Percentiles rank a stretch among this genome's conserved stretches.
phyloP scores from a whole-genome alignment of 2,113 vertebrate genomes.

The Saguinus imperator region DNA sequence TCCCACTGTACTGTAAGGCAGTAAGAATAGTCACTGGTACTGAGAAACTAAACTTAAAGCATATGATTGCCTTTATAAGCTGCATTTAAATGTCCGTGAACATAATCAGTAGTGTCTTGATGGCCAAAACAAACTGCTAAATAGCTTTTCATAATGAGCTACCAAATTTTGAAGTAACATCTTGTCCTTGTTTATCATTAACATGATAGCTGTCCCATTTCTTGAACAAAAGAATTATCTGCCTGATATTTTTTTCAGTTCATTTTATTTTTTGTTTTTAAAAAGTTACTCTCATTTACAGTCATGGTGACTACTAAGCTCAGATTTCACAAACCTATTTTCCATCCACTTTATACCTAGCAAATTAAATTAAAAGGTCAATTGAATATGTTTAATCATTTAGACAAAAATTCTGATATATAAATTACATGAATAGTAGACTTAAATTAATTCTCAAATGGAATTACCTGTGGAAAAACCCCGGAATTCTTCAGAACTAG shows the following conservation, averaged over 20 bases:
- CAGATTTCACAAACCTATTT: neutral
- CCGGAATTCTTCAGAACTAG: neutral
- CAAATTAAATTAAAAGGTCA: neutral
- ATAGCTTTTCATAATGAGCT: neutral
- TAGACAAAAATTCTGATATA: neutral
- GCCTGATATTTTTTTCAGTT: neutral
- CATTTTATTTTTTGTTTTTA: neutral
- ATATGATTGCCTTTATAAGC: neutral
- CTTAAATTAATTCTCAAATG: neutral
- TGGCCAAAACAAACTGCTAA: neutral
- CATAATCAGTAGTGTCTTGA: neutral
- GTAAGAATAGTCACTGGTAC: accelerated
- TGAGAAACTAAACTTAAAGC: neutral
- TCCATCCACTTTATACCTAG: neutral
- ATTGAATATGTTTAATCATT: neutral
- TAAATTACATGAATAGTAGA: neutral
- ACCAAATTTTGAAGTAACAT: neutral
- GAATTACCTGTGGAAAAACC: neutral
- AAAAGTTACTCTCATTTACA: neutral
- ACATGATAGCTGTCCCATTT: neutral
- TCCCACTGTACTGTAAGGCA: neutral
- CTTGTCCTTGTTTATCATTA: neutral
- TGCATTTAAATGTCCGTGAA: neutral
- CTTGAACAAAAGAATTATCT: neutral
- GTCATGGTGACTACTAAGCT: neutral